Conservation (phyloP, 2,797 vertebrate genomes). For the Craterocephalus amniculus region DNA sequence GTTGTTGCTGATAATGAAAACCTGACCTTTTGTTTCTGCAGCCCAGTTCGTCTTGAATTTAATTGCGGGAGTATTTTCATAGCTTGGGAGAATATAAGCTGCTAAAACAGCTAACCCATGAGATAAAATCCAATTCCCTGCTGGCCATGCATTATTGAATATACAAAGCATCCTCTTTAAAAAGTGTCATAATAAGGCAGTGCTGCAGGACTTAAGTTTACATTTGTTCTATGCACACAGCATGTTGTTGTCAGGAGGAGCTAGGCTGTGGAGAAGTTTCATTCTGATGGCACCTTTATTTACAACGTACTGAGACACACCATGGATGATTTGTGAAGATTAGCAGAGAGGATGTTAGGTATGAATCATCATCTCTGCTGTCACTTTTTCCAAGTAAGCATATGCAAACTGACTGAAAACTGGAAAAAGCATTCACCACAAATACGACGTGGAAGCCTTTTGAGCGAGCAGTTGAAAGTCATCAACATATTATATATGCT, state of each 20-base stretch:
- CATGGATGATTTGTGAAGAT: slow-evolving; percentile 71
- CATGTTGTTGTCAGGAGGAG: slow-evolving; percentile 61
- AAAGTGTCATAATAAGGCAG: slow-evolving; percentile 82
- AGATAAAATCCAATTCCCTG: slow-evolving; percentile 75
- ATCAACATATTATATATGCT: slow-evolving; percentile 47
- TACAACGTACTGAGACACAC: slow-evolving; percentile 59
- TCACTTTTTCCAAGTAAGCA: slow-evolving; percentile 55
- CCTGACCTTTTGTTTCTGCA: slow-evolving; percentile 68
- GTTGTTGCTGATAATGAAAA: slow-evolving; percentile 72
- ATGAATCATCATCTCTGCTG: slow-evolving; percentile 62
- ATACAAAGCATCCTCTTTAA: slow-evolving; percentile 78
- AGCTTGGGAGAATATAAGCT: slow-evolving; percentile 51
- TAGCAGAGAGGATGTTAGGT: slow-evolving; percentile 60
- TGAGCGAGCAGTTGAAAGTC: slow-evolving; percentile 57
- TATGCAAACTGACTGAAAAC: slow-evolving; percentile 59
- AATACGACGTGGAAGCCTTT: slow-evolving; percentile 51
- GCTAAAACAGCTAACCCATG: slow-evolving; percentile 69
- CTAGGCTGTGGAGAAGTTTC: slow-evolving; percentile 45
- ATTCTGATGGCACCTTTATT: slow-evolving; percentile 64
- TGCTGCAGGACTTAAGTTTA: slow-evolving; percentile 70
- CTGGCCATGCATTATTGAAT: slow-evolving; percentile 79
- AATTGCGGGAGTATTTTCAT: slow-evolving; percentile 78
- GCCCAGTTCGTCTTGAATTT: slow-evolving; percentile 63
- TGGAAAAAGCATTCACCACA: slow-evolving; percentile 59
- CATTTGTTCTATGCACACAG: slow-evolving; percentile 54